phyloP scores from a whole-genome alignment of 64 coral and sea anemone genomes.

The Montipora sp. region DNA sequence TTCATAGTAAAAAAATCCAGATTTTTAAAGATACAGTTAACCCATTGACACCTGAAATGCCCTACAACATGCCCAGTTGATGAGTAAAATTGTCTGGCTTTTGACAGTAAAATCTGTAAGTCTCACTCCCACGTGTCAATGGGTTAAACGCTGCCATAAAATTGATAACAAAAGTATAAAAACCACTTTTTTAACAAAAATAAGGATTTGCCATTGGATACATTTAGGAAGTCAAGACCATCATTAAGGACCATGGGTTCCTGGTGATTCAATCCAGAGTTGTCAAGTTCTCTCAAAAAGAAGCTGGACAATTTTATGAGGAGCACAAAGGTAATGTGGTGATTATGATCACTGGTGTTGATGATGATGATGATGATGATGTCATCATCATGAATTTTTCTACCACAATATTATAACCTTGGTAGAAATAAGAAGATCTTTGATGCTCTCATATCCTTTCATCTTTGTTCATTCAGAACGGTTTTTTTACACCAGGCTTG shows the following conservation, averaged over 20 bases:
- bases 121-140: no score
- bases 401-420: no score
- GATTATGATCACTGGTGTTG: not conserved
- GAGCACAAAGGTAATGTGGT: constrained; percentile 82
- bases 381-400: not conserved
- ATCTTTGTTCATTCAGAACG: constrained; percentile 58
- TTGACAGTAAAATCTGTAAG: no score
- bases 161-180: no score
- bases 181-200: no score
- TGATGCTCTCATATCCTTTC: not conserved
- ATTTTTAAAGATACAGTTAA: no score
- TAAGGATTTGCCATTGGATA: no score
- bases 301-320: constrained; percentile 88
- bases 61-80: no score
- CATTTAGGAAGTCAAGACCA: constrained; percentile 74
- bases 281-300: constrained; percentile 52
- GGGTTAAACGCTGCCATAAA: no score
- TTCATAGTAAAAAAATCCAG: no score
- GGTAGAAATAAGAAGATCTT: not conserved
- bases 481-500: constrained; percentile 94
- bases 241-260: constrained; percentile 75
- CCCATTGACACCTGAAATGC: no score
- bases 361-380: not conserved
- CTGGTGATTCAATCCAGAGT: constrained; percentile 80
- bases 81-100: no score